Conservation (phyloP, 2,797 vertebrate species). For the Naso thynnoides region DNA sequence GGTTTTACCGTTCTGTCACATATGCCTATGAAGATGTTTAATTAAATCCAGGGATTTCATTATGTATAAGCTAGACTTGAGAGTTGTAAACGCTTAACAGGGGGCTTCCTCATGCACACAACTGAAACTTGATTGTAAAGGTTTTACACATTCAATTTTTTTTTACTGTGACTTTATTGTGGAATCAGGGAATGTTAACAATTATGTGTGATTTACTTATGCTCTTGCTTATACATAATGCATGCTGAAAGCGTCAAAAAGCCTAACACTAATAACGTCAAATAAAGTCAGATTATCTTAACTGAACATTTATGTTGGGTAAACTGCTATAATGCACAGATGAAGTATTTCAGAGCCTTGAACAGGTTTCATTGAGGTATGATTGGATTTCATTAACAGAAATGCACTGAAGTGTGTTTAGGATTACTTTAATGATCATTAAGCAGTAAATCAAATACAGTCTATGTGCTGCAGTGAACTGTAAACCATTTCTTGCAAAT, state of each 20-base stretch:
- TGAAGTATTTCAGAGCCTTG: too few species aligned
- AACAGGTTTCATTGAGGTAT: too few species aligned
- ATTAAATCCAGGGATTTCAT: neutral
- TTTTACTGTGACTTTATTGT: neutral
- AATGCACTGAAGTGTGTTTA: neutral
- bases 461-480: conserved; percentile 20
- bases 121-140: neutral
- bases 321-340: neutral
- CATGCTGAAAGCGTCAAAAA: neutral
- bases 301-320: neutral
- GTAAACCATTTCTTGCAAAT: conserved; percentile 18
- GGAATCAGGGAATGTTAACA: neutral
- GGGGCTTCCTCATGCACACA: neutral
- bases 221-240: neutral
- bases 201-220: neutral
- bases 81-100: neutral
- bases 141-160: neutral
- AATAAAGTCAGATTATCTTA: neutral
- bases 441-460: conserved; percentile 21
- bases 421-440: conserved; percentile 46
- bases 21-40: neutral
- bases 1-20: too few species aligned
- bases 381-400: too few species aligned
- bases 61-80: neutral
- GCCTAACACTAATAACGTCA: neutral